Base-by-base conservation (phyloP, 2,797 vertebrate genomes). In the Bryconaethiops microstoma region DNA sequence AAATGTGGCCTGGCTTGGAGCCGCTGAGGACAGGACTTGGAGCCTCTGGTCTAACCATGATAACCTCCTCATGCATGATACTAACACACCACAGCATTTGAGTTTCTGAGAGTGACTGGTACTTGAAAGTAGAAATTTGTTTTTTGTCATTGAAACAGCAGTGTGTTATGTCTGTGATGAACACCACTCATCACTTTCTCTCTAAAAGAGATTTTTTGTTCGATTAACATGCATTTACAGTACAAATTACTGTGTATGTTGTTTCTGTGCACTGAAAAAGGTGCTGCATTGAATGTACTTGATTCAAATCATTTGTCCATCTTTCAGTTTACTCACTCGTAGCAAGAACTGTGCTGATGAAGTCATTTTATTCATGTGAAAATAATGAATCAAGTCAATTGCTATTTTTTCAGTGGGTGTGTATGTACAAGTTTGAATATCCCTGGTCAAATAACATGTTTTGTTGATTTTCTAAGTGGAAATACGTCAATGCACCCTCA, bases 51-150 rank as follows among this genome's bases (percentile, higher is more conserved):
- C 39, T 9, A 80, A 77, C 65, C 83, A 81, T 67, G 54, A 77
- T 77, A 82, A 76, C 78, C 19, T 65, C 21, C 54, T 78, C 35
- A 35, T 74, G 81, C 81, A 84, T 83, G 81, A 85, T 70, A 81
- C 85, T 85, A 85, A 83, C 76, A 80, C 62, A 55, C 50, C 74
- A 59, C 16, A 21, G 60, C 35, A 25, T 74, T 77, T 65, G 50
- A 40, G 7, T 80, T 65, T 82, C 35, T 39, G 39, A 77, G 29
- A 77, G 70, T 59, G 40, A 52, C 57, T 40, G 35, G n/a, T 64
- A n/a, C 12, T 68, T 35, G 4, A 45, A 67, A 48, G 71, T 73
- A 29, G 64, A 45, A 29, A 39, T 45, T 14, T 21, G 35, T 42
- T 29, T 76, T 7, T 59, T 50, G n/a, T 52, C 19, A 7, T 29